Evolutionary conservation across 2,888 invertebrate genomes (phyloP).

Genomic region (Machimus atricapillus): DNA sequence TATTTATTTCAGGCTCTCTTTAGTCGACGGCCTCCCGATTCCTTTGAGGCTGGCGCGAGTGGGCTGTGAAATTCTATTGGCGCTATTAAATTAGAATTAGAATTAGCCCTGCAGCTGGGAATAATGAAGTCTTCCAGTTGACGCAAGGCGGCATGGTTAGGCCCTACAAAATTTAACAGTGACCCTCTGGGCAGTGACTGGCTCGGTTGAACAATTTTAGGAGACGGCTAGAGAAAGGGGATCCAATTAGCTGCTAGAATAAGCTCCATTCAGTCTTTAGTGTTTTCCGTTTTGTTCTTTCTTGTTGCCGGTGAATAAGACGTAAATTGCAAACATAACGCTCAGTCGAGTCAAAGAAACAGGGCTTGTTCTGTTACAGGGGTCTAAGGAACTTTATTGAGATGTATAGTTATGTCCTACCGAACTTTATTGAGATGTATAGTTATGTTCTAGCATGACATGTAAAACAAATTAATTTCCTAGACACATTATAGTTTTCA

Average conservation of each 20-base stretch:
- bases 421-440: not conserved
- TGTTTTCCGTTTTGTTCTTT: not conserved
- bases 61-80: not conserved
- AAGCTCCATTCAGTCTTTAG: not conserved
- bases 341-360: not conserved
- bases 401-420: not conserved
- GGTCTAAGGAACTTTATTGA: not conserved
- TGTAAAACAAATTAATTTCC: not conserved
- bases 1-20: not conserved
- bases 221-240: not conserved
- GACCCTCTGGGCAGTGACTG: not conserved
- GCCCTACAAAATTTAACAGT: not conserved
- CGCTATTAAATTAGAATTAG: not conserved
- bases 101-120: not conserved
- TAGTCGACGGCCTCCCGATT: not conserved
- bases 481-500: not conserved
- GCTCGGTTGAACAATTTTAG: not conserved
- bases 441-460: not conserved
- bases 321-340: not conserved
- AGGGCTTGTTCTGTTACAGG: not conserved
- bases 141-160: not conserved
- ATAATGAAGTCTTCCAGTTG: not conserved
- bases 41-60: not conserved
- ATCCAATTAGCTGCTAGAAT: not conserved
- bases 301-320: not conserved